Conservation (phyloP, 2,797 vertebrate species). For the Crossoptilon crossoptilon region DNA sequence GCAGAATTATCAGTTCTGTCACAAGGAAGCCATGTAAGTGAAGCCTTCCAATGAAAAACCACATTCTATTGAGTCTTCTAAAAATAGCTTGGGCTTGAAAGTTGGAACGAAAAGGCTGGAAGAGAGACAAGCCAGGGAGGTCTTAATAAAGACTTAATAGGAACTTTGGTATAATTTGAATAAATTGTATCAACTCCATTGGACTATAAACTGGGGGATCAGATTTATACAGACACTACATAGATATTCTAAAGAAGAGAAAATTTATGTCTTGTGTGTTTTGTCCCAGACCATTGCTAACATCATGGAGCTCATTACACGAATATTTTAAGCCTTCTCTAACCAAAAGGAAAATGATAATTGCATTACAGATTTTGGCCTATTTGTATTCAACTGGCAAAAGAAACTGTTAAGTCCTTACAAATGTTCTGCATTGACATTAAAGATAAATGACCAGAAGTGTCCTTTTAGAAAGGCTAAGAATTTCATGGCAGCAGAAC, state of each 20-base stretch:
- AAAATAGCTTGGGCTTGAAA: not conserved
- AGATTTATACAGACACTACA: not conserved
- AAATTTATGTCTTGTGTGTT: not conserved
- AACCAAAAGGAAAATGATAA: not conserved
- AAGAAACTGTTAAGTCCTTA: not conserved
- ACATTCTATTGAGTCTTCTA: not conserved
- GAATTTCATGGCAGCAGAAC: not conserved
- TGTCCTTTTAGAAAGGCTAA: not conserved
- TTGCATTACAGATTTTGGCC: not conserved
- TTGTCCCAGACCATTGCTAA: not conserved
- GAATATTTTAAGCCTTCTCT: not conserved
- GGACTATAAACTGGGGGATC: not conserved
- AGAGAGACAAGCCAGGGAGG: not conserved
- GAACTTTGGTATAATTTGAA: not conserved
- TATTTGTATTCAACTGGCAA: not conserved
- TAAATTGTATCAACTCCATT: not conserved
- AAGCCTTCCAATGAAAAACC: not conserved
- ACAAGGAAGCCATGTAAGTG: not conserved
- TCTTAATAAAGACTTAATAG: not conserved
- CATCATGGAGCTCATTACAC: not conserved
- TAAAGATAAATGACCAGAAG: not conserved
- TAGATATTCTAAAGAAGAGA: not conserved
- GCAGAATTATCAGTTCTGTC: not conserved
- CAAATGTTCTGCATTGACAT: not conserved
- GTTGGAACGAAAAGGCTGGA: conserved; percentile 3